These are phyloP conservation scores for Ganaspis brasiliensis DNA, from an alignment of 2,888 invertebrate species.

Conservation along the genomic window DNA sequence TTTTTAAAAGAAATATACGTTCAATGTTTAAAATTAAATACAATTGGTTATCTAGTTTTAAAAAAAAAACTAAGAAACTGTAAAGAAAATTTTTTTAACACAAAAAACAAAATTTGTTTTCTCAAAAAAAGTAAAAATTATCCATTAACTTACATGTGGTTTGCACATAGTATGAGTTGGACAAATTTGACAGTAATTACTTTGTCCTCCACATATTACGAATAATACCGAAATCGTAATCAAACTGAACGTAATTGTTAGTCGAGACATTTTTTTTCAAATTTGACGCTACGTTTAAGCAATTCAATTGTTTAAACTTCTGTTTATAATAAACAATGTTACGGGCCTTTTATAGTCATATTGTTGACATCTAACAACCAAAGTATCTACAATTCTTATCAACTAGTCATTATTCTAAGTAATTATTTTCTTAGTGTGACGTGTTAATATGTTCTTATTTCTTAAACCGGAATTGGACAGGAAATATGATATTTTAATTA, in stretches of 20 bases:
- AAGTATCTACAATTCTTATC: constrained; percentile 5
- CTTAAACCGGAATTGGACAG: neutral
- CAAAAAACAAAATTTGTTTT: neutral
- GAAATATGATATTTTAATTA: neutral
- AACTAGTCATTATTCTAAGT: too few species aligned
- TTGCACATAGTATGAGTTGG: constrained; percentile 16
- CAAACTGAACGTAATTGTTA: neutral
- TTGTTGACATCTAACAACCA: too few species aligned
- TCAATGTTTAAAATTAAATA: too few species aligned
- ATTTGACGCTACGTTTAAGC: neutral
- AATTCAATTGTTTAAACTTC: neutral
- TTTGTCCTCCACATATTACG: neutral
- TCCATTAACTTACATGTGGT: constrained; percentile 1
- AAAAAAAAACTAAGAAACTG: too few species aligned
- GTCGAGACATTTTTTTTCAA: neutral
- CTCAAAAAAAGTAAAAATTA: too few species aligned
- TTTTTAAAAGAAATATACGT: too few species aligned
- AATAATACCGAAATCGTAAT: neutral
- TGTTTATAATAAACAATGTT: neutral
- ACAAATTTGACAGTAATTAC: constrained; percentile 32
- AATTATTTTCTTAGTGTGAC: too few species aligned
- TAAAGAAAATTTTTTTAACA: too few species aligned
- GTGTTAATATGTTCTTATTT: too few species aligned
- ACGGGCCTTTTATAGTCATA: too few species aligned
- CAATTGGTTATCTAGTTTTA: too few species aligned